Conservation (phyloP, 2,888 invertebrate species). For the Ctenicera cuprea region DNA sequence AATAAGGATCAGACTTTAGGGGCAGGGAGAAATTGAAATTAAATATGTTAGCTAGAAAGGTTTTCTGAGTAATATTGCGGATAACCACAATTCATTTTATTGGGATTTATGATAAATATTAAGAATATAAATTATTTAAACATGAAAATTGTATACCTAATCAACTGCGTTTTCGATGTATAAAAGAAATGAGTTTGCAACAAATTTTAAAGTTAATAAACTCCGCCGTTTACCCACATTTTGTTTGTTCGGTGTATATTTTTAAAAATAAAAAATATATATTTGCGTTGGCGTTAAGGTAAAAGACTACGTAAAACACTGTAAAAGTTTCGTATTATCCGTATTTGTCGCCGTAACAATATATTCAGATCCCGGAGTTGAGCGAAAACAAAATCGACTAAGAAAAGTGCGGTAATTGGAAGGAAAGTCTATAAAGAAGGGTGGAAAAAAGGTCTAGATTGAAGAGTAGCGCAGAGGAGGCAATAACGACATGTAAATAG, state of each 20-base stretch:
- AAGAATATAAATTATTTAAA: too few species aligned
- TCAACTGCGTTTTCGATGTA: too few species aligned
- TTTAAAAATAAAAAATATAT: not conserved
- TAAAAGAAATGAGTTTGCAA: too few species aligned
- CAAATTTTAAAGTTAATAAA: too few species aligned
- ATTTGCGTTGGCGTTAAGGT: not conserved
- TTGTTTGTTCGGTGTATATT: not conserved
- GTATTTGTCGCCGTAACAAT: conserved; percentile 45
- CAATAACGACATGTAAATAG: conserved; percentile 67
- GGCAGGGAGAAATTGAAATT: conserved; percentile 22
- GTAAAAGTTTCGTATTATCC: conserved; percentile 35
- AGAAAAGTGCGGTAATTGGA: conserved; percentile 54
- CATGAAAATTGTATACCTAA: too few species aligned
- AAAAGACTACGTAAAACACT: not conserved
- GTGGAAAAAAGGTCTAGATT: conserved; percentile 55
- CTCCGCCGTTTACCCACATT: too few species aligned
- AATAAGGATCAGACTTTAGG: conserved; percentile 22
- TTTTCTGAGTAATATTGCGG: too few species aligned
- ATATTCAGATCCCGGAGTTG: conserved; percentile 44
- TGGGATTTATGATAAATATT: too few species aligned
- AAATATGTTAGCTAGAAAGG: conserved; percentile 21
- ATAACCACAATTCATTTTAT: too few species aligned
- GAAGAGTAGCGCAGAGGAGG: conserved; percentile 61
- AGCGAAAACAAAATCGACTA: conserved; percentile 53
- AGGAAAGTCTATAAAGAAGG: conserved; percentile 54